Evolutionary conservation across 2,797 vertebrate genomes (phyloP).

Genomic region (Spinibarbus caldwelli): DNA sequence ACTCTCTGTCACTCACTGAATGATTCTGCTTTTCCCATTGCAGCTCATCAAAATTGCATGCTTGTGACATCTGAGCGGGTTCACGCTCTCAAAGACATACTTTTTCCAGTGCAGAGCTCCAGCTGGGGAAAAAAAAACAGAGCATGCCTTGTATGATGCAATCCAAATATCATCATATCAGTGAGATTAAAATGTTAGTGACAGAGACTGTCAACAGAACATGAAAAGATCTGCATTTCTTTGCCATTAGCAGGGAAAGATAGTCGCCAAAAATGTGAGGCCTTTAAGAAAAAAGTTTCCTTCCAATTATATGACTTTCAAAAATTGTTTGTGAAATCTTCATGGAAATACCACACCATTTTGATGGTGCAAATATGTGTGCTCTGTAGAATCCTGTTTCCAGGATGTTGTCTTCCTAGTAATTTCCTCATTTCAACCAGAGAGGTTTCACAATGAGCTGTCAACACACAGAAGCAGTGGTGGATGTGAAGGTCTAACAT

Average conservation of each 20-base stretch:
- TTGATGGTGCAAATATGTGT: constrained; percentile 31
- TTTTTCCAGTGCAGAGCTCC: constrained; percentile 47
- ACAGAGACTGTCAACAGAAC: constrained; percentile 27
- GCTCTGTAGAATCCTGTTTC: constrained; percentile 53
- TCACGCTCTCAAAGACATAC: constrained; percentile 36
- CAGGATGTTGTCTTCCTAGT: constrained; percentile 54
- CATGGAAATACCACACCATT: constrained; percentile 22
- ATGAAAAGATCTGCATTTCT: constrained; percentile 27
- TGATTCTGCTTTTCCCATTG: constrained; percentile 46
- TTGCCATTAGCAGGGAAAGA: constrained; percentile 11
- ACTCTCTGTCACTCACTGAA: constrained; percentile 42
- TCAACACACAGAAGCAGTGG: constrained; percentile 42
- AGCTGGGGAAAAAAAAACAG: constrained; percentile 45
- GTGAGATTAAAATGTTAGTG: constrained; percentile 43
- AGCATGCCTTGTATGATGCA: constrained; percentile 55
- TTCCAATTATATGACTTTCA: constrained; percentile 27
- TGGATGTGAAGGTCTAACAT: constrained; percentile 44
- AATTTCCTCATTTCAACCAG: constrained; percentile 59
- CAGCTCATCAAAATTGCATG: constrained; percentile 56
- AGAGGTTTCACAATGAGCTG: constrained; percentile 61
- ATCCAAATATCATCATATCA: constrained; percentile 56
- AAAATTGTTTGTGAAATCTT: constrained; percentile 30
- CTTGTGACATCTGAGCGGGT: constrained; percentile 54
- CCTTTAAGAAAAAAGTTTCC: neutral
- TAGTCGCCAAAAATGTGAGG: neutral